Evolutionary conservation across 2,113 vertebrate species (phyloP).

Genomic region (Calonectris borealis): DNA sequence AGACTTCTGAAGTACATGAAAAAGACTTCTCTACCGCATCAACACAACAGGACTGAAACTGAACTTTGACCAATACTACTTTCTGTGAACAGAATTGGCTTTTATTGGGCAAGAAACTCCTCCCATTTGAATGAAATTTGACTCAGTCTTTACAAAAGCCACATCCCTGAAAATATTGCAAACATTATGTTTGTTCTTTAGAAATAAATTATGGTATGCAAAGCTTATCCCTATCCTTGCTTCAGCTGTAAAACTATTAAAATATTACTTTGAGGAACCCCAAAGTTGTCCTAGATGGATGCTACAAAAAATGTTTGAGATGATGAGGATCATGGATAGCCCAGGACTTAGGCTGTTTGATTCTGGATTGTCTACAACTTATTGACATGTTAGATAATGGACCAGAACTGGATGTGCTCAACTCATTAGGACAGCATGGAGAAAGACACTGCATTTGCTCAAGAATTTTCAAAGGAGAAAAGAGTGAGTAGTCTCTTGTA

Average conservation of each 20-base stretch:
- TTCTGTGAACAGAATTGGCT: background rate
- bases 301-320: background rate
- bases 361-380: background rate
- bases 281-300: background rate
- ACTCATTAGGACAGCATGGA: background rate
- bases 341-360: background rate
- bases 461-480: background rate
- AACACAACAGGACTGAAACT: background rate
- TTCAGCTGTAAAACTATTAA: background rate
- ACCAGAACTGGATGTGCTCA: background rate
- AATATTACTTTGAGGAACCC: background rate
- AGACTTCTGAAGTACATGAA: background rate
- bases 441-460: background rate
- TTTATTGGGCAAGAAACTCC: background rate
- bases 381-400: background rate
- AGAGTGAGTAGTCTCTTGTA: background rate
- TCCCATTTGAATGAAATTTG: background rate
- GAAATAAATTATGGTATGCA: background rate
- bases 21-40: background rate
- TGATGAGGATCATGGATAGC: background rate
- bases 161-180: background rate
- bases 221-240: background rate
- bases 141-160: background rate
- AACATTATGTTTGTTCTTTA: background rate
- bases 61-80: background rate